Percentiles rank a stretch among this genome's conserved stretches.
phyloP scores from a whole-genome alignment of 2,113 vertebrate genomes.

The Chaetops frenatus region DNA sequence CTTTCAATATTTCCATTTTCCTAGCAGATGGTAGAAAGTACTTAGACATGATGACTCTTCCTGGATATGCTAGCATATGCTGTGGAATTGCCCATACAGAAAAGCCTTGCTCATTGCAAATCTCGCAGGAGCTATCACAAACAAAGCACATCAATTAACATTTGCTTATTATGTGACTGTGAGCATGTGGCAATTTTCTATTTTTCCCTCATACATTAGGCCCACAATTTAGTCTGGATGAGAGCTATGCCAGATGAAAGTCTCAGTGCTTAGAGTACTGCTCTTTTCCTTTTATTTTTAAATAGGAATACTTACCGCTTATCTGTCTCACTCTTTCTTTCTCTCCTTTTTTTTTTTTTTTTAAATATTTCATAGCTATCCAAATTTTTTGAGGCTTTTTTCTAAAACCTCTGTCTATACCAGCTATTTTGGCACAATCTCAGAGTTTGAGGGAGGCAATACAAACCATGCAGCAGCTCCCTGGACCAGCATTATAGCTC shows the following conservation, averaged over 20 bases:
- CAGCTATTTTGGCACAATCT: neutral
- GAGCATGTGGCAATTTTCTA: slow-evolving; percentile 28
- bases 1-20: slow-evolving; percentile 50
- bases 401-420: neutral
- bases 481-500: neutral
- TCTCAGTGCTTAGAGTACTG: neutral
- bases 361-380: neutral
- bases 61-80: slow-evolving; percentile 67
- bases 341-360: neutral
- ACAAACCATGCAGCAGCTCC: neutral
- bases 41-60: slow-evolving; percentile 60
- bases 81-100: slow-evolving; percentile 56
- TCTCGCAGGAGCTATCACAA: slow-evolving; percentile 65
- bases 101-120: slow-evolving; percentile 63
- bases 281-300: slow-evolving; percentile 39
- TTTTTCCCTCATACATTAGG: slow-evolving; percentile 34
- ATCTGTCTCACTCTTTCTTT: neutral
- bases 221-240: slow-evolving; percentile 32
- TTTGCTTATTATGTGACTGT: slow-evolving; percentile 63
- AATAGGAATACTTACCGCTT: neutral
- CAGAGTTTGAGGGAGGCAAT: neutral
- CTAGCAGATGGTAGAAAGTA: slow-evolving; percentile 68
- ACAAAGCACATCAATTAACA: slow-evolving; percentile 67
- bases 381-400: neutral
- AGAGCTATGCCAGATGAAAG: slow-evolving; percentile 28